These are phyloP conservation scores for Staurois parvus DNA, from an alignment of 2,797 vertebrate genomes.

Conservation along the genomic window DNA sequence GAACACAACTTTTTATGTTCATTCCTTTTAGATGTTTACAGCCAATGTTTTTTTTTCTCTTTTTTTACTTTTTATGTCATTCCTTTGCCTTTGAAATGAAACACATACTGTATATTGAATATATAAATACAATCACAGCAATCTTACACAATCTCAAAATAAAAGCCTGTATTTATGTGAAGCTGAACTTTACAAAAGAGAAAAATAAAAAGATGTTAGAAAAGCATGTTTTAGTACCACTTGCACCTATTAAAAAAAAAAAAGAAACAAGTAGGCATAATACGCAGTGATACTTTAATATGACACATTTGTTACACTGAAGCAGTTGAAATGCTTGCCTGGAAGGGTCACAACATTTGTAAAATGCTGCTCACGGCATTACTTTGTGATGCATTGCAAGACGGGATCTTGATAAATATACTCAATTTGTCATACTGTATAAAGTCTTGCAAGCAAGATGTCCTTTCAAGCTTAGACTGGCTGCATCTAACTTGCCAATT, in stretches of 20 bases:
- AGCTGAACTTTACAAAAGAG: constrained; percentile 10
- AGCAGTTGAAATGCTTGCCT: constrained; percentile 46
- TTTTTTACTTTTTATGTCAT: not conserved
- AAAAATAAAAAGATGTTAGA: not conserved
- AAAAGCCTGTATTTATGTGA: constrained; percentile 21
- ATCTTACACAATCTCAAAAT: not conserved
- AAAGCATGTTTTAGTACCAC: constrained; percentile 12
- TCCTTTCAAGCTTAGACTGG: constrained; percentile 37
- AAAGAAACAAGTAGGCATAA: constrained; percentile 14
- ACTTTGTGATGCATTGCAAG: constrained; percentile 58
- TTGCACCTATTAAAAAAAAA: constrained; percentile 32
- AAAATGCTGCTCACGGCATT: constrained; percentile 52
- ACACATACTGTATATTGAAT: constrained; percentile 18
- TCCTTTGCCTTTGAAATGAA: constrained; percentile 4
- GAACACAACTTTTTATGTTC: not conserved
- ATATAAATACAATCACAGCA: constrained; percentile 8
- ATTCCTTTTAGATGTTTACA: not conserved
- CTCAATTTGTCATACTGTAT: constrained; percentile 60
- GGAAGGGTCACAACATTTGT: constrained; percentile 55
- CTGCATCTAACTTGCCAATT: constrained; percentile 14
- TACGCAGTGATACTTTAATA: constrained; percentile 35
- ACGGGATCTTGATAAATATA: constrained; percentile 57
- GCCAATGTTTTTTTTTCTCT: not conserved
- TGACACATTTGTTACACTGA: constrained; percentile 56
- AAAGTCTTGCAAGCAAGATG: constrained; percentile 36